phyloP scores from a whole-genome alignment of 2,797 vertebrate genomes.

The Muscicapa comitata region DNA sequence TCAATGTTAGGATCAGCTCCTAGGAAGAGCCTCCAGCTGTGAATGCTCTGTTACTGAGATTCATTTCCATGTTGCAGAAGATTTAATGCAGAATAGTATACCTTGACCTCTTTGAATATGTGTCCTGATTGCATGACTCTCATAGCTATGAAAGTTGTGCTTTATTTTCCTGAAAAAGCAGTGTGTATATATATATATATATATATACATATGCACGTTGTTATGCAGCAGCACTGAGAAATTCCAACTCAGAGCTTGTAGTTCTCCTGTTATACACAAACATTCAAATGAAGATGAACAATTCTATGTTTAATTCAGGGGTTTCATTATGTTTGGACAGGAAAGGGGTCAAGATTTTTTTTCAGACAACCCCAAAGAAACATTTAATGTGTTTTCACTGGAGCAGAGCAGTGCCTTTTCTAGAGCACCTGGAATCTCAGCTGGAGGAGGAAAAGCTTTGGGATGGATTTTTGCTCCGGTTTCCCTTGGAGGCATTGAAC shows the following conservation, averaged over 20 bases:
- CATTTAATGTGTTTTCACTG: neutral
- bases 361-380: neutral
- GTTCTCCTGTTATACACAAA: neutral
- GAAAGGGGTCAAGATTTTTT: neutral
- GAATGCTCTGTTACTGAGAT: neutral
- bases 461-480: neutral
- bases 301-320: neutral
- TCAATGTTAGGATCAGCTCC: neutral
- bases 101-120: neutral
- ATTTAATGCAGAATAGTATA: neutral
- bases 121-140: neutral
- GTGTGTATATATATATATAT: neutral
- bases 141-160: neutral
- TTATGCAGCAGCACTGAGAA: neutral
- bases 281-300: neutral
- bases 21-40: neutral
- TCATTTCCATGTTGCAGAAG: neutral
- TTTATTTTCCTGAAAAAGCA: neutral
- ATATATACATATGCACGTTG: fast-evolving
- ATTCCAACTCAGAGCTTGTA: neutral
- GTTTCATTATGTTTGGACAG: neutral
- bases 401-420: neutral
- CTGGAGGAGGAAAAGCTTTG: neutral
- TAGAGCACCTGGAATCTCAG: neutral
- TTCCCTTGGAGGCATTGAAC: neutral